A percentile compares a stretch with the other conserved stretches of the same genome.
Evolutionary conservation across 2,888 invertebrate species (phyloP).

Genomic region (Cyclophora albipunctata): DNA sequence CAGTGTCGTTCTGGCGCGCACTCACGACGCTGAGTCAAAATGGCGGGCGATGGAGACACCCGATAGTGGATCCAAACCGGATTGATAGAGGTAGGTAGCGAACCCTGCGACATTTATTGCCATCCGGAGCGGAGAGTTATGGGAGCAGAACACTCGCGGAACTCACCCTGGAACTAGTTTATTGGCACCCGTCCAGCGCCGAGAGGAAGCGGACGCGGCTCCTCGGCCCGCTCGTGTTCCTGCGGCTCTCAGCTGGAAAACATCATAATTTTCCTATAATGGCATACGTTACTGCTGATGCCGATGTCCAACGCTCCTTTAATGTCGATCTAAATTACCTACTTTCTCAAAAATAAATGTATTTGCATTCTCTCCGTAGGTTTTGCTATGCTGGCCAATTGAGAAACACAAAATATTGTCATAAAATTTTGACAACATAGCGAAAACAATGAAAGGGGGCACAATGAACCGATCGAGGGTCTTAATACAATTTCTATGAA

Average conservation of each 20-base stretch:
- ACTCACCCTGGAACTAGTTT: constrained; percentile 56
- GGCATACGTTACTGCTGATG: constrained; percentile 41
- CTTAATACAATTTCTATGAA: constrained; percentile 33
- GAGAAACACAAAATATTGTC: constrained; percentile 2
- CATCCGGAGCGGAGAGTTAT: constrained; percentile 49
- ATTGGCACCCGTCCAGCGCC: constrained; percentile 62
- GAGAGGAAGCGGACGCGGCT: constrained; percentile 43
- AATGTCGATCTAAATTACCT: not conserved
- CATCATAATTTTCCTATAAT: constrained; percentile 57
- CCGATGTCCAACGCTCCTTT: not conserved
- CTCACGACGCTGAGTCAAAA: constrained; percentile 24
- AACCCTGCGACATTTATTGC: constrained; percentile 61
- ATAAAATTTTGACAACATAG: constrained; percentile 34
- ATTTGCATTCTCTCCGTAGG: constrained; percentile 7
- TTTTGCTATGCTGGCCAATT: not conserved
- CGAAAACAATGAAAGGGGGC: constrained; percentile 19
- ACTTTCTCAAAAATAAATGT: constrained; percentile 24
- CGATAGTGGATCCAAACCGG: constrained; percentile 63
- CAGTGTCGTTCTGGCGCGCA: constrained; percentile 39
- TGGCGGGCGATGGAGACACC: constrained; percentile 56
- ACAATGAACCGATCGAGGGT: constrained; percentile 27
- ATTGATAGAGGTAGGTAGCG: constrained; percentile 59
- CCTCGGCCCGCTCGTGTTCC: constrained; percentile 39
- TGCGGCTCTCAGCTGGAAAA: constrained; percentile 62
- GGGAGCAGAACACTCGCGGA: constrained; percentile 40